phyloP scores from a whole-genome alignment of 2,888 invertebrate genomes.

The Sinelater perroti region DNA sequence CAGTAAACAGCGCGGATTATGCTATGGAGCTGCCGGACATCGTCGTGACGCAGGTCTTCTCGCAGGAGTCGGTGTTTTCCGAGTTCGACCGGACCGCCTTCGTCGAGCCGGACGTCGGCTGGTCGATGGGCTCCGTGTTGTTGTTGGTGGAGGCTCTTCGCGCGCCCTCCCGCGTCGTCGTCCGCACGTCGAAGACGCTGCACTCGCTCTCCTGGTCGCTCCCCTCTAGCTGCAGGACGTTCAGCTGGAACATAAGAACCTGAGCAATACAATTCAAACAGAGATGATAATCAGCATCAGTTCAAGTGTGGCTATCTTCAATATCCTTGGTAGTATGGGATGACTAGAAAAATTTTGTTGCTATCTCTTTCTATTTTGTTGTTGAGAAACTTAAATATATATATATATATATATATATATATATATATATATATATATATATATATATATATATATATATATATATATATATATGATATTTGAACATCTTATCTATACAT shows the following conservation, averaged over 20 bases:
- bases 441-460: too few relatives aligned
- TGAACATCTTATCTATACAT: too few relatives aligned
- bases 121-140: slow-evolving; percentile 58
- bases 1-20: slow-evolving; percentile 51
- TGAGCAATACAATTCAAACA: too few relatives aligned
- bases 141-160: slow-evolving; percentile 65
- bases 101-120: slow-evolving; percentile 57
- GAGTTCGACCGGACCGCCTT: slow-evolving; percentile 64
- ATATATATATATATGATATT: too few relatives aligned
- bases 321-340: neutral
- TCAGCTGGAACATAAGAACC: slow-evolving; percentile 52
- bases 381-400: too few relatives aligned
- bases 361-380: too few relatives aligned
- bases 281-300: neutral
- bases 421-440: too few relatives aligned
- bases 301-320: too few relatives aligned
- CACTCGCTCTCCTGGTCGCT: slow-evolving; percentile 71
- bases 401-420: too few relatives aligned
- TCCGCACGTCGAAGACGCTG: slow-evolving; percentile 68
- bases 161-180: slow-evolving; percentile 61
- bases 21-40: slow-evolving; percentile 68
- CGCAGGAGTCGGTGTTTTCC: slow-evolving; percentile 65
- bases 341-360: too few relatives aligned
- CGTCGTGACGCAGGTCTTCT: slow-evolving; percentile 66
- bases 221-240: slow-evolving; percentile 66